phyloP scores from a whole-genome alignment of 2,113 vertebrate species.

The Pygoscelis antarcticus region DNA sequence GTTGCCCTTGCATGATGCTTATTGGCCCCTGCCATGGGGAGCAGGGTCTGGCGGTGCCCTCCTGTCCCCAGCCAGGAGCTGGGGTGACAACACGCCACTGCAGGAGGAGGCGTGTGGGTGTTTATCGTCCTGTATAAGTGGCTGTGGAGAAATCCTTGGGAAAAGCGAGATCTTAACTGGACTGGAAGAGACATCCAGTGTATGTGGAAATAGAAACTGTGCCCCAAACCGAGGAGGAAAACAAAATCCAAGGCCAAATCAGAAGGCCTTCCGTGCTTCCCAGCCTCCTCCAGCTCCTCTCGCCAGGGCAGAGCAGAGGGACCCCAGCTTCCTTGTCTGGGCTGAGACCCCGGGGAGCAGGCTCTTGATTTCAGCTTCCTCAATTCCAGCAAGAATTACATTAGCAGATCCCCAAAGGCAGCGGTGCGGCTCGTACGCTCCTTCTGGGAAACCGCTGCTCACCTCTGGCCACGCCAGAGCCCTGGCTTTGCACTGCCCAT shows the following conservation, averaged over 20 bases:
- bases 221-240: background rate
- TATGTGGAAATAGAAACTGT: background rate
- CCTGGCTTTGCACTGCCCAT: background rate
- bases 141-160: background rate
- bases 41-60: background rate
- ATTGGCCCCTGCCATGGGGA: background rate
- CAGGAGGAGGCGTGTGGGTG: background rate
- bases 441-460: background rate
- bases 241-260: background rate
- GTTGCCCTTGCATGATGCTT: background rate
- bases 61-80: background rate
- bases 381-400: background rate
- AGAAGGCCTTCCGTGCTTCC: background rate
- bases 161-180: background rate
- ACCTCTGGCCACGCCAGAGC: background rate
- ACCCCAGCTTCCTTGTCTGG: background rate
- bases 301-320: background rate
- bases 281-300: background rate
- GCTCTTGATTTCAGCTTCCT: background rate
- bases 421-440: accelerated
- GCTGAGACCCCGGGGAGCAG: background rate
- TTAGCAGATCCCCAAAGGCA: background rate
- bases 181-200: background rate
- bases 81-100: accelerated
- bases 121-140: accelerated